Evolutionary conservation across 2,888 invertebrate genomes (phyloP).

Genomic region (Dyspetes luteomarginatus): DNA sequence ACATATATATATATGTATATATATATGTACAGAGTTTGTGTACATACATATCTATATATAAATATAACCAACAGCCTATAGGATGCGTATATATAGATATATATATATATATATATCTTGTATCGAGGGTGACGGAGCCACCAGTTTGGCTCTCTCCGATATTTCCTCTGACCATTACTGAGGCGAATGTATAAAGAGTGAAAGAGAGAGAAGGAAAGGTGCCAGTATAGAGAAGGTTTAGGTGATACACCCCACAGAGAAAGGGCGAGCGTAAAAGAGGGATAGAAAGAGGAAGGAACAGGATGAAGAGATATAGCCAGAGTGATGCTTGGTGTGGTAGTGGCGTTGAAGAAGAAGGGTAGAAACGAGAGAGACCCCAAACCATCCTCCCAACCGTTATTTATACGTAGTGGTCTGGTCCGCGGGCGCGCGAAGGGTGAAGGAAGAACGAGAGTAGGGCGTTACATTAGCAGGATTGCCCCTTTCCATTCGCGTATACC

Average conservation of each 20-base stretch:
- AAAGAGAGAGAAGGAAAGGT: conserved; percentile 47
- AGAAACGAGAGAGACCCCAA: conserved; percentile 67
- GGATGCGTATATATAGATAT: not conserved
- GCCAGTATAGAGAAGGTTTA: conserved; percentile 55
- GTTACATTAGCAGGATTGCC: conserved; percentile 81
- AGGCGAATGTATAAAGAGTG: conserved; percentile 28
- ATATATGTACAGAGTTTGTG: not conserved
- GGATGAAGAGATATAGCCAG: conserved; percentile 59
- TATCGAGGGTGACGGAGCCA: conserved; percentile 31
- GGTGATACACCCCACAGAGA: conserved; percentile 39
- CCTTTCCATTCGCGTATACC: conserved; percentile 67
- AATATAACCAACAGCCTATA: too few relatives aligned
- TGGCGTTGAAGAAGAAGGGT: conserved; percentile 63
- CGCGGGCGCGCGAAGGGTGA: conserved; percentile 67
- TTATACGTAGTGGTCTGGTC: conserved; percentile 77
- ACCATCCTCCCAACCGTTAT: conserved; percentile 68
- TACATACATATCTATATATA: not conserved
- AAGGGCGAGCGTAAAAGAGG: conserved; percentile 42
- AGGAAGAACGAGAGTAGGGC: conserved; percentile 70
- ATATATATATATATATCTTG: not conserved
- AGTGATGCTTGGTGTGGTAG: conserved; percentile 20
- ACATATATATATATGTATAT: not conserved
- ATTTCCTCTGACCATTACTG: not conserved
- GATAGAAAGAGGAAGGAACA: conserved; percentile 61
- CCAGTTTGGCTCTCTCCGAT: not conserved